Base-by-base conservation (phyloP, 2,888 invertebrate species). In the Ophion costatus region DNA sequence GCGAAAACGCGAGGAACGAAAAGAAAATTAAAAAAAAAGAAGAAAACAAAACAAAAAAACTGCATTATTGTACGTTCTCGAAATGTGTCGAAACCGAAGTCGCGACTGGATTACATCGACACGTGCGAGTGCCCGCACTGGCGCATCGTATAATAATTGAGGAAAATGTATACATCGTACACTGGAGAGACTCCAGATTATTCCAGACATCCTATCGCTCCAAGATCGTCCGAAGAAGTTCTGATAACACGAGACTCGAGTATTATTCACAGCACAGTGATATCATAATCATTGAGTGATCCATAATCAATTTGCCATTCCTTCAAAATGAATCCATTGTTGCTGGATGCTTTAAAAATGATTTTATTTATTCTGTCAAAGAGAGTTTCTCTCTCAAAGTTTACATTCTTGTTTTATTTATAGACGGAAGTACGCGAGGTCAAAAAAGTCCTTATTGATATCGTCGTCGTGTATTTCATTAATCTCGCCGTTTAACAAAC, bases 1-100 rank as follows among this genome's bases (percentile, higher is more conserved):
- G 20, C 67, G 67, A 4, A 33, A 33, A 51, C 24, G 20, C 38
- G 69, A 33, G 10, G 20, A 29, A 59, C 22, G 42, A 38, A 9
- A 38, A n/a, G 42, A 24, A 22, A 29, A 29, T 14, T 29, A 20
- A 22, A n/a, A 56, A 57, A 24, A n/a, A 63, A 33, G 51, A 20
- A 78, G 33, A 64, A 71, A 63, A 42, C 56, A 33, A 61, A 29
- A 38, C 17, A 63, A 64, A 71, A 63, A 20, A 80, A 17, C 45
- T 42, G 51, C 14, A 71, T 38, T 74, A 51, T 78, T 11, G 22
- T 22, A 20, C 20, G 61, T 59, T 67, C 29, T 24, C 24, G 1
- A 69, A 57, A 59, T 20, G 5, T 59, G 11, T 64, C 20, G 51
- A 17, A 33, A 81, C 59, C n/a, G 24, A 63, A 45, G 57, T 69